Conservation (phyloP, 1,140 invertebrate species). For the Zaprionus kolodkinae region DNA sequence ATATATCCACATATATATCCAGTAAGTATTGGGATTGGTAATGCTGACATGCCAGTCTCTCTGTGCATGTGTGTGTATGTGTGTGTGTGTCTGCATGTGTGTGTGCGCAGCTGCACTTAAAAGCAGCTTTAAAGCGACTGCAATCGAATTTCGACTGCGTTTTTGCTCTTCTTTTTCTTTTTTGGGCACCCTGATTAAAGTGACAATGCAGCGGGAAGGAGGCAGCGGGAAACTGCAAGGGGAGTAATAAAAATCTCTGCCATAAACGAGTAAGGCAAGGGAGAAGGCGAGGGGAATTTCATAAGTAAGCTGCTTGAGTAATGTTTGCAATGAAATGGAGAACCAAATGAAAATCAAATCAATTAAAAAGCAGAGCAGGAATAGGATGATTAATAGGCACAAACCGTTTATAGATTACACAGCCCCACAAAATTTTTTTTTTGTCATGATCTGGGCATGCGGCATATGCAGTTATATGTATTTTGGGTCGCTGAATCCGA, state of each 20-base stretch:
- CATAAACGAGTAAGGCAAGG: no score
- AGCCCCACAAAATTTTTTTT: no score
- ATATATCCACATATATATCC: conserved; percentile 5
- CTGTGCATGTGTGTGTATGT: neutral
- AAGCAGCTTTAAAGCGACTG: conserved; percentile 49
- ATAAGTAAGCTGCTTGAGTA: neutral
- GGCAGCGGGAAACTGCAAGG: neutral
- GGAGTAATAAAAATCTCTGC: no score
- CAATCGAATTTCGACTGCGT: neutral
- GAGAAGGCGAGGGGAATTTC: neutral
- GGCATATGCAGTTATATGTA: no score
- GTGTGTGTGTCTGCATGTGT: conserved; percentile 15
- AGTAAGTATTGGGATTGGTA: conserved; percentile 28
- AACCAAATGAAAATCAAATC: neutral
- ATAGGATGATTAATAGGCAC: neutral
- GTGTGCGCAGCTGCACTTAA: conserved; percentile 54
- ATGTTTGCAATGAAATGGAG: neutral
- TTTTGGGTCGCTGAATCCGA: no score
- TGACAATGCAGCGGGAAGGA: neutral
- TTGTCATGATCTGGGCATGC: no score
- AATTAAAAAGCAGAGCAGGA: neutral
- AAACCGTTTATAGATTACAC: no score
- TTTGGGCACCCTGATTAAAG: neutral
- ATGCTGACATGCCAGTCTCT: conserved; percentile 7
- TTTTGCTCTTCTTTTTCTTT: neutral